These are phyloP conservation scores for Holacanthus passer DNA, from an alignment of 2,113 vertebrate genomes.

Conservation along the genomic window DNA sequence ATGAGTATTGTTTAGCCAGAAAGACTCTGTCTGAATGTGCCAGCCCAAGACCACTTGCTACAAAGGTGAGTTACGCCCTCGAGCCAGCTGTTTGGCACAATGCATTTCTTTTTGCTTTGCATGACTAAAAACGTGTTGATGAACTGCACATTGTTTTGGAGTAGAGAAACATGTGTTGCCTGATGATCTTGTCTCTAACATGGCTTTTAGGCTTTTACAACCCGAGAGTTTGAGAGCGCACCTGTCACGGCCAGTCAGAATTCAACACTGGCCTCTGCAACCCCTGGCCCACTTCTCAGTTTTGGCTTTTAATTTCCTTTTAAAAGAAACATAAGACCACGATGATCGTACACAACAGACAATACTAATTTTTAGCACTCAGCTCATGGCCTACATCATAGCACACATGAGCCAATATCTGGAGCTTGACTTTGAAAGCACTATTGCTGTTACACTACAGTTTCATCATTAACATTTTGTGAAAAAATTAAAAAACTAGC, in stretches of 20 bases:
- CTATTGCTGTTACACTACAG: neutral
- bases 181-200: constrained; percentile 1
- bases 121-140: constrained; percentile 12
- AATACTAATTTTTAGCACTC: neutral
- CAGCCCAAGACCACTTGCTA: neutral
- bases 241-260: neutral
- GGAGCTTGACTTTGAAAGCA: too few relatives aligned
- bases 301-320: constrained; percentile 9
- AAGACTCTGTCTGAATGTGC: too few relatives aligned
- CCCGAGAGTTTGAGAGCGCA: neutral
- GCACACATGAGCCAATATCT: neutral
- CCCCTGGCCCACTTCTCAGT: neutral
- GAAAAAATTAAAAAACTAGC: neutral
- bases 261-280: neutral
- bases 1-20: constrained; percentile 2
- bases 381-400: neutral
- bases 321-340: neutral
- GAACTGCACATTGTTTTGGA: constrained; percentile 9
- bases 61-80: constrained; percentile 4
- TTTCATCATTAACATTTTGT: neutral
- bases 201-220: neutral
- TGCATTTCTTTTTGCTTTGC: neutral
- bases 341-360: too few relatives aligned
- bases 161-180: neutral
- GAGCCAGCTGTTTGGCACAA: neutral